Evolutionary conservation across 2,888 invertebrate species (phyloP).

Genomic region (Dolichomitus sp.): DNA sequence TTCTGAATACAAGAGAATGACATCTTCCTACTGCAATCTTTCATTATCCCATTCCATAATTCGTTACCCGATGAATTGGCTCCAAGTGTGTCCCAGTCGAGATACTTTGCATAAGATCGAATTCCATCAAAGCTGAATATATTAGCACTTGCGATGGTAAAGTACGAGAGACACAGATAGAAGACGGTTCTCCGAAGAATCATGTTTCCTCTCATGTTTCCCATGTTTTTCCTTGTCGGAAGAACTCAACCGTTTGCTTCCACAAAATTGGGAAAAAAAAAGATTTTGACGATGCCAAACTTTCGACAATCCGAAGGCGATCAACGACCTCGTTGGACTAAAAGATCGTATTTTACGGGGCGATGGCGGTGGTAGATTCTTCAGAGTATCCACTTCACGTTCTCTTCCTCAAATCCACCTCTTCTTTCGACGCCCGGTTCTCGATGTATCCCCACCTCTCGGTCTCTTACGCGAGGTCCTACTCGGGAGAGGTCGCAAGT

Average conservation of each 20-base stretch:
- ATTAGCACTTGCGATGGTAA: conserved; percentile 68
- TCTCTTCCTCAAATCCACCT: conserved; percentile 82
- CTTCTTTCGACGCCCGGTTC: conserved; percentile 45
- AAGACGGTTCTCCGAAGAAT: conserved; percentile 52
- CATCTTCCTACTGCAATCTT: conserved; percentile 90
- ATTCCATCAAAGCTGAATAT: conserved; percentile 79
- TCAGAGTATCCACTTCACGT: conserved; percentile 45
- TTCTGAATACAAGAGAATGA: conserved; percentile 92
- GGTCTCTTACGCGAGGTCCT: conserved; percentile 5
- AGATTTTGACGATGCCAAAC: neutral
- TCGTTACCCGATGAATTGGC: conserved; percentile 87
- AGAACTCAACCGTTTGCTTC: conserved; percentile 4
- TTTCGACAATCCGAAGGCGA: conserved; percentile 52
- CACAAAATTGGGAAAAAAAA: neutral
- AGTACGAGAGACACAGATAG: conserved; percentile 45
- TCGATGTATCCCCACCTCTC: conserved; percentile 49
- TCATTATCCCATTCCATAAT: conserved; percentile 92
- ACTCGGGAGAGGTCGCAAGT: conserved; percentile 2
- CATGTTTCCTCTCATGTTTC: conserved; percentile 49
- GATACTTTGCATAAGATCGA: conserved; percentile 80
- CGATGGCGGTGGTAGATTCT: conserved; percentile 30
- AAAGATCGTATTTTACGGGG: conserved; percentile 40
- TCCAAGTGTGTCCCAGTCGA: conserved; percentile 79
- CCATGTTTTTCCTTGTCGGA: conserved; percentile 26
- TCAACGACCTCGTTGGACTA: conserved; percentile 60